These are phyloP conservation scores for Montipora sp. DNA, from an alignment of 64 coral and sea anemone genomes.

Conservation along the genomic window DNA sequence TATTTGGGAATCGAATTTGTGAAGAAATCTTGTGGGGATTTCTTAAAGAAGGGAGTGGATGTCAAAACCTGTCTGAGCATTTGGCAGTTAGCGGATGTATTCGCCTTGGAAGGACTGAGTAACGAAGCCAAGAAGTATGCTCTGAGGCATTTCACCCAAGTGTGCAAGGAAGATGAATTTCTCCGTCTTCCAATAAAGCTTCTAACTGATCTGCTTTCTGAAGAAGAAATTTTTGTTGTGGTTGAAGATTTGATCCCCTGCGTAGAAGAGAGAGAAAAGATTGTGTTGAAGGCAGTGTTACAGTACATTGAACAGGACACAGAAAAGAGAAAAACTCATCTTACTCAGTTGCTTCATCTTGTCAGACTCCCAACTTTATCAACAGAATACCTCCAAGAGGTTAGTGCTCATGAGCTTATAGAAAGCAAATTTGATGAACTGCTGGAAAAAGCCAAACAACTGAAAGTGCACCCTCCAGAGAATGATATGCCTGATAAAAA, in stretches of 20 bases:
- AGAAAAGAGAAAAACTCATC: slow-evolving; percentile 14
- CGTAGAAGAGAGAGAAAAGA: slow-evolving; percentile 65
- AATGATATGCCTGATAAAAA: slow-evolving; percentile 1
- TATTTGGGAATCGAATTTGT: slow-evolving; percentile 81
- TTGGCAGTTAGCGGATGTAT: slow-evolving; percentile 67
- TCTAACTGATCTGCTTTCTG: slow-evolving; percentile 55
- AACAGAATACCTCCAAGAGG: slow-evolving; percentile 58
- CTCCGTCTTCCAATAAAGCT: slow-evolving; percentile 46
- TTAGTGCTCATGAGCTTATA: neutral
- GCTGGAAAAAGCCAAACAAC: slow-evolving; percentile 42
- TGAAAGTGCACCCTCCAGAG: neutral
- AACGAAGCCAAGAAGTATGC: slow-evolving; percentile 46
- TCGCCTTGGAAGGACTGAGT: slow-evolving; percentile 41
- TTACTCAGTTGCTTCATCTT: slow-evolving; percentile 59
- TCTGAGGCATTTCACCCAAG: slow-evolving; percentile 56
- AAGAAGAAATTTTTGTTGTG: slow-evolving; percentile 62
- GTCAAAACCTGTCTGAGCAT: slow-evolving; percentile 52
- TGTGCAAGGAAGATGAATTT: slow-evolving; percentile 59
- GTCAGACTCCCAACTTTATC: slow-evolving; percentile 73
- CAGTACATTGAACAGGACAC: slow-evolving; percentile 68
- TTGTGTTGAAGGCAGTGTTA: slow-evolving; percentile 67
- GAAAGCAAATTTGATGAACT: neutral
- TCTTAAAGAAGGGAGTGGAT: slow-evolving; percentile 47
- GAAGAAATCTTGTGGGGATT: slow-evolving; percentile 69
- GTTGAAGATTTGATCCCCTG: slow-evolving; percentile 65